Base-by-base conservation (phyloP, 1,140 invertebrate genomes). In the Elysia chlorotica region DNA sequence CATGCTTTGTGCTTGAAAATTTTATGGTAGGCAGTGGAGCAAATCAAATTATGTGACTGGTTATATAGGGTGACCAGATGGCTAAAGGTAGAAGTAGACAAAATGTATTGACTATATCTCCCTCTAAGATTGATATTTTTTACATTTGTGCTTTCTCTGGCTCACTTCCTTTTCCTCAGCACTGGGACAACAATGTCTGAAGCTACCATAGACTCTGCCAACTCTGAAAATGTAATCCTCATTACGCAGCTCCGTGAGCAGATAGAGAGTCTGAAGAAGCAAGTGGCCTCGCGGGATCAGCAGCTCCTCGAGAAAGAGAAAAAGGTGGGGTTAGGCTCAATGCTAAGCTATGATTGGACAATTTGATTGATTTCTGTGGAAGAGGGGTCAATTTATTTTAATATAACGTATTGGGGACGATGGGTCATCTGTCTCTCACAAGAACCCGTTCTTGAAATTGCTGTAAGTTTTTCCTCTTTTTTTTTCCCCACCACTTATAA, bases 221-320 rank as follows among this genome's bases (percentile, higher is more conserved):
- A 93, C 82, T 95, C 94, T 0, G 96, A 98, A 86, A 95, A 97
- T 83, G 93, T 98, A 30, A 95, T 97, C 14, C 94, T 95, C 0
- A 94, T 97, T 85, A 97, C 96, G 21, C 95, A 97, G 85, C 90
- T 99, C 0, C 95, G 94, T 83, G 96, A 98, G 86, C 93, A 96
- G 82, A 96, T 98, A 77, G 94, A 95, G 37, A 92, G 92, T 81
- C 87, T 98, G n/a, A 94, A 97, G 85, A 97, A 96, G 85, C 94
- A 95, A 81, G 89, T 98, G 2, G 88, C 89, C 66, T 90, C 92
- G 73, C 98, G 97, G 87, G 95, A 98, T 86, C 91, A 91, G 67
- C 93, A 95, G 79, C 87, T 98, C 61, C 87, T 98, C 30, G 90
- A 92, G 61, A 97, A 97, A 89, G 96, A 98, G 81, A 96, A 94